Base-by-base conservation (phyloP, 2,797 vertebrate genomes). In the Eulemur mongoz region DNA sequence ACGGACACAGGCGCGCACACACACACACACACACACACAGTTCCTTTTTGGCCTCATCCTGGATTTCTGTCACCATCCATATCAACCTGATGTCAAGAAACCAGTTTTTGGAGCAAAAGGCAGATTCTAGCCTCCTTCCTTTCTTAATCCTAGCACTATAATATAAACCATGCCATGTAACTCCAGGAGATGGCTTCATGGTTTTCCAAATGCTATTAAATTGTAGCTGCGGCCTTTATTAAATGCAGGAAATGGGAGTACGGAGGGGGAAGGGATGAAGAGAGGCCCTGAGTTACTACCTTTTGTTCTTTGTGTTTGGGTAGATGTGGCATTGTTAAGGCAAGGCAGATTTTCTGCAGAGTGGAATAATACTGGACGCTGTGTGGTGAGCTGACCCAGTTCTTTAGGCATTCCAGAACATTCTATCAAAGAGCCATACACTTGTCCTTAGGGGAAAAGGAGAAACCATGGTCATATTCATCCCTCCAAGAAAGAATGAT, bases 201-300 rank as follows among this genome's bases (percentile, higher is more conserved):
- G 45, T 85, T 96, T 96, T 92, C 84, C 85, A 92, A 67, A 86
- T 63, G 91, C 87, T 89, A 43, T 97, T 92, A 94, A 52, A 89
- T 92, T 76, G 88, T 96, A 96, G 91, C 67, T 83, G 76, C 45
- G 82, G 72, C 52, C 75, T 97, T 97, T 92, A 95, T 92, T 85
- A 95, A 96, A 73, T 72, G 52, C 84, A 96, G 52, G 59, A 76
- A 93, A 75, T 40, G n/a, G 23, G 48, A 72, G 43, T 25, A 23
- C 27, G 4, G 38, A 7, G 35, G 20, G 45, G 3, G 11, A 22
- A 80, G 50, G 23, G 2, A 73, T 89, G 45, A 38, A 52, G 38
- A 48, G 27, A 90, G 35, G 23, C 7, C 15, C 80, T 1, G 1
- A 18, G 14, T 73, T 45, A 67, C n/a, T 22, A 59, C 30, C 18